Conservation (phyloP, 1,140 invertebrate species). For the Gyrodactylus bullatarudis region DNA sequence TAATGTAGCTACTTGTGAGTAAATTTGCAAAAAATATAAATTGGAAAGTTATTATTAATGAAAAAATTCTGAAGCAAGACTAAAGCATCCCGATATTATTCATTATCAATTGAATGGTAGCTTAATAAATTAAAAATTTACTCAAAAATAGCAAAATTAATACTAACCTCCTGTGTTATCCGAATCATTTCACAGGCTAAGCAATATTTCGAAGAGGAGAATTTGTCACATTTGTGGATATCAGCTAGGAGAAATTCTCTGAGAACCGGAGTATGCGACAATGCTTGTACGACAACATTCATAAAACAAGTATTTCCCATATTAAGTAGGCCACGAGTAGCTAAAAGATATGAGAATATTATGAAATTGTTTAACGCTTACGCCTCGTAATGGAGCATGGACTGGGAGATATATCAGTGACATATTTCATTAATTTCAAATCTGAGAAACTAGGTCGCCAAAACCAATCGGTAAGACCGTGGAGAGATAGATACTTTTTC, state of each 20-base stretch:
- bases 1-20: too few relatives aligned
- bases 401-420: background rate
- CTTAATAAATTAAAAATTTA: too few relatives aligned
- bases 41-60: too few relatives aligned
- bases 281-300: slow-evolving; percentile 76
- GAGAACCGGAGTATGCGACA: slow-evolving; percentile 67
- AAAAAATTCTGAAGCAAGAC: too few relatives aligned
- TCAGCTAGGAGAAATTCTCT: slow-evolving; percentile 77
- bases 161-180: slow-evolving; percentile 16
- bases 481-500: background rate
- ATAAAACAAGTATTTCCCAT: slow-evolving; percentile 93
- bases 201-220: slow-evolving; percentile 27
- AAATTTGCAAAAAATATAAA: too few relatives aligned
- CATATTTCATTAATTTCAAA: slow-evolving; percentile 3
- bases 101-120: too few relatives aligned
- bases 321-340: slow-evolving; percentile 47
- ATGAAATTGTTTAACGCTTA: background rate
- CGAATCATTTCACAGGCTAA: slow-evolving; percentile 51
- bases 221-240: slow-evolving; percentile 28
- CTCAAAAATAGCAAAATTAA: background rate
- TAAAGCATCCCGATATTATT: too few relatives aligned
- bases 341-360: slow-evolving; percentile 15
- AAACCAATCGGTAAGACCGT: background rate
- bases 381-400: background rate
- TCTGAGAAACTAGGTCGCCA: slow-evolving; percentile 1